Evolutionary conservation across 2,888 invertebrate genomes (phyloP).

Genomic region (Noctua pronuba): DNA sequence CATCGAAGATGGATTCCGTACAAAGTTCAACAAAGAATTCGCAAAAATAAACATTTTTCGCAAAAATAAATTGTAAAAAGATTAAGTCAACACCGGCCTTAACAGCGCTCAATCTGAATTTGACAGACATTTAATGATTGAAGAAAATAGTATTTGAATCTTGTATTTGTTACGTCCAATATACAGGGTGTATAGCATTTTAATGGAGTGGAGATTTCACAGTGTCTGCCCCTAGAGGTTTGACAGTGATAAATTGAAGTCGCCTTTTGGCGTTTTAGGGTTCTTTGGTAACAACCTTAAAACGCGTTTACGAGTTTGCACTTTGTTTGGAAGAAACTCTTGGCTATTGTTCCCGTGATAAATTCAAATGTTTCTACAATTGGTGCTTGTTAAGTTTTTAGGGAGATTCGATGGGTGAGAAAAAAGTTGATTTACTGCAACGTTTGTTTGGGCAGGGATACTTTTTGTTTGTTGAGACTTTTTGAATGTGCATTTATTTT

Average conservation of each 20-base stretch:
- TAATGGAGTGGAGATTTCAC: constrained; percentile 84
- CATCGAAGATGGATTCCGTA: not conserved
- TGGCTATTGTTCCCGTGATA: constrained; percentile 62
- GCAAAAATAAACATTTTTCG: not conserved
- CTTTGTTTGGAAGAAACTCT: constrained; percentile 57
- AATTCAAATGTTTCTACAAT: constrained; percentile 62
- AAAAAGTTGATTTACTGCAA: constrained; percentile 23
- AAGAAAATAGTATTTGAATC: constrained; percentile 69
- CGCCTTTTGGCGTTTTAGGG: constrained; percentile 77
- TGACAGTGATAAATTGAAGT: constrained; percentile 84
- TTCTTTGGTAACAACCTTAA: constrained; percentile 71
- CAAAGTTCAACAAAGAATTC: not conserved
- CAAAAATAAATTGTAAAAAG: constrained; percentile 6
- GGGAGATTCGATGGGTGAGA: constrained; percentile 18
- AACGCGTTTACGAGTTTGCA: constrained; percentile 68
- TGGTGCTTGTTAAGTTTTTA: constrained; percentile 59
- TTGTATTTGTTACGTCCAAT: constrained; percentile 66
- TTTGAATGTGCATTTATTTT: not conserved
- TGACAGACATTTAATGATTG: constrained; percentile 65
- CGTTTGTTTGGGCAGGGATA: not conserved
- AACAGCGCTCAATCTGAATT: constrained; percentile 51
- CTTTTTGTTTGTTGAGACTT: not conserved
- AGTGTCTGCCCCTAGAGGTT: constrained; percentile 80
- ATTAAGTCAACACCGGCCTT: constrained; percentile 12
- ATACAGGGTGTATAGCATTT: constrained; percentile 74